These are phyloP conservation scores for Ferrisia virgata DNA, from an alignment of 2,888 invertebrate genomes.

Conservation along the genomic window DNA sequence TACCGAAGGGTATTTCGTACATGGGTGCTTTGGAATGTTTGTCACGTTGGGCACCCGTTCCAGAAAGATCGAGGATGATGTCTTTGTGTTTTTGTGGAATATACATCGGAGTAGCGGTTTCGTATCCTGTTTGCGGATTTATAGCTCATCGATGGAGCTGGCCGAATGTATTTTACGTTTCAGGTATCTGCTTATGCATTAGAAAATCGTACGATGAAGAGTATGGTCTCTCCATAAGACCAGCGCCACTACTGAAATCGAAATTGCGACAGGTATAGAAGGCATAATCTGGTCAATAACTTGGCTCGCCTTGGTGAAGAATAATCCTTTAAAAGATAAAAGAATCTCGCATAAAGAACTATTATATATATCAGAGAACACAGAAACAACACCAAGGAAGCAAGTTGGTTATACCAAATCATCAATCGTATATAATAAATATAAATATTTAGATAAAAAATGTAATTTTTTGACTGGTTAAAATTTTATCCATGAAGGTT, in stretches of 20 bases:
- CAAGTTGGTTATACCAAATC: not conserved
- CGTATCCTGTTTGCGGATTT: not conserved
- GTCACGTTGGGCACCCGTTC: not conserved
- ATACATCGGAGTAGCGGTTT: not conserved
- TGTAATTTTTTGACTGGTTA: not conserved
- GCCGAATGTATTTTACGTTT: not conserved
- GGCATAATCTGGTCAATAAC: not conserved
- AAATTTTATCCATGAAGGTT: too few species aligned
- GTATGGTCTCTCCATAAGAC: slow-evolving; percentile 50
- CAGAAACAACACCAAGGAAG: not conserved
- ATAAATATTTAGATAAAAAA: too few species aligned
- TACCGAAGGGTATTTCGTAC: not conserved
- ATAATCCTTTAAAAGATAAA: not conserved
- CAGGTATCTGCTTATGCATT: too few species aligned
- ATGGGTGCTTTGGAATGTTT: not conserved
- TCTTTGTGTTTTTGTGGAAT: not conserved
- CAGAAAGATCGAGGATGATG: not conserved
- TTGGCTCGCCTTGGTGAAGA: not conserved
- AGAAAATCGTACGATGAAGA: too few species aligned
- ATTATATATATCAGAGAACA: not conserved
- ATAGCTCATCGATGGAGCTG: not conserved
- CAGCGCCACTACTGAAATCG: not conserved
- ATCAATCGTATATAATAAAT: too few species aligned
- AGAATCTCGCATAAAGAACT: not conserved
- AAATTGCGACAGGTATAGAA: not conserved